phyloP scores from a whole-genome alignment of 2,888 invertebrate species.

The Lathronympha strigana region DNA sequence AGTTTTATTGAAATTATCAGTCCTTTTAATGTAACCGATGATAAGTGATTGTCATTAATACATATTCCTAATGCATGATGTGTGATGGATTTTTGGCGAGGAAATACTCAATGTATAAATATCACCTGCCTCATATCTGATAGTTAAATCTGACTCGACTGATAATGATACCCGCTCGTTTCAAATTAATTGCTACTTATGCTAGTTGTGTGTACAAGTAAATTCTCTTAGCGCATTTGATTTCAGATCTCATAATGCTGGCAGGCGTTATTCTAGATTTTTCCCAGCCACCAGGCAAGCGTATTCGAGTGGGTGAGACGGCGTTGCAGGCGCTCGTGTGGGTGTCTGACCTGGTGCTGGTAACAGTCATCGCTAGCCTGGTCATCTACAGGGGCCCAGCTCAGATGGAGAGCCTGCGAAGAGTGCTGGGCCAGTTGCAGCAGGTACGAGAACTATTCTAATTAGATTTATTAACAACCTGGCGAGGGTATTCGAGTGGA shows the following conservation, averaged over 20 bases:
- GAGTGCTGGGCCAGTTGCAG: constrained; percentile 47
- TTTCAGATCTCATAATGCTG: constrained; percentile 45
- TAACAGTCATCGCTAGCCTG: constrained; percentile 40
- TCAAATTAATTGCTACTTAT: not conserved
- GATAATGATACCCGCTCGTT: not conserved
- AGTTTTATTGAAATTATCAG: too few relatives aligned
- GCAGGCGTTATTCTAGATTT: constrained; percentile 42
- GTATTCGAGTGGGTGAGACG: constrained; percentile 43
- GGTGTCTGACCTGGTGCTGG: constrained; percentile 44
- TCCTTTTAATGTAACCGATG: too few relatives aligned
- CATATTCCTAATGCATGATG: too few relatives aligned
- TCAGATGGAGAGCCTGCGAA: constrained; percentile 48
- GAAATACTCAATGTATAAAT: too few relatives aligned
- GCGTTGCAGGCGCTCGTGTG: constrained; percentile 44
- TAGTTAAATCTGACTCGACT: too few relatives aligned
- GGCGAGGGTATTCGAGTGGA: too few relatives aligned
- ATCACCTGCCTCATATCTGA: too few relatives aligned
- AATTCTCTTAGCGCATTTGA: too few relatives aligned
- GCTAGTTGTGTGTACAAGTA: not conserved
- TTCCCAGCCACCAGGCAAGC: constrained; percentile 3
- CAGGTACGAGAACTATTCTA: constrained; percentile 48
- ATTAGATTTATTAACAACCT: too few relatives aligned
- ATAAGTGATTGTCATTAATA: too few relatives aligned
- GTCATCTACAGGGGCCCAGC: constrained; percentile 44
- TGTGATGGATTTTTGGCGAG: too few relatives aligned